Conservation (phyloP, 1,140 invertebrate genomes). For the Steinernema feltiae region DNA sequence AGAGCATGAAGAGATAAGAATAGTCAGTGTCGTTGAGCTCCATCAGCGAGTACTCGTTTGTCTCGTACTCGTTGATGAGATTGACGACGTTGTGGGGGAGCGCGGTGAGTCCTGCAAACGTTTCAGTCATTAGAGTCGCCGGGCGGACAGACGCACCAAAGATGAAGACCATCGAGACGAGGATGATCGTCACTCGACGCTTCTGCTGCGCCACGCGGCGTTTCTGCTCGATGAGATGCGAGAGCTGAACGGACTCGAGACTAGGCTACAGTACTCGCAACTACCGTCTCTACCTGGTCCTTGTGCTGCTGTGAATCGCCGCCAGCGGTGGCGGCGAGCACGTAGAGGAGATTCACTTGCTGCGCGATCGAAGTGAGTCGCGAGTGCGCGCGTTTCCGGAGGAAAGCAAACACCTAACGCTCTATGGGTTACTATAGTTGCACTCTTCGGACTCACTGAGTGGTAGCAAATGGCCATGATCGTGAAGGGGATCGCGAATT, state of each 20-base stretch:
- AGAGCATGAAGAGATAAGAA: slow-evolving; percentile 28
- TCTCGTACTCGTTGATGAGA: neutral
- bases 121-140: neutral
- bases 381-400: slow-evolving; percentile 24
- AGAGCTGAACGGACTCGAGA: too few species aligned
- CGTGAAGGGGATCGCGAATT: slow-evolving; percentile 33
- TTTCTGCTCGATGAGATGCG: slow-evolving; percentile 33
- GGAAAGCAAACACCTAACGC: slow-evolving; percentile 31
- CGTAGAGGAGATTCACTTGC: slow-evolving; percentile 29
- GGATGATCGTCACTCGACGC: slow-evolving; percentile 29
- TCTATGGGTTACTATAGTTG: neutral
- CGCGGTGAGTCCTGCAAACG: slow-evolving; percentile 5
- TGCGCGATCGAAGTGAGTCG: slow-evolving; percentile 33
- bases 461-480: slow-evolving; percentile 37
- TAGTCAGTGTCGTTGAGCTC: slow-evolving; percentile 25
- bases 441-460: slow-evolving; percentile 16
- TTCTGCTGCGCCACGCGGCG: slow-evolving; percentile 23
- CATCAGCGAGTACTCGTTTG: slow-evolving; percentile 25
- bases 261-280: neutral
- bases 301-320: slow-evolving; percentile 35
- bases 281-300: slow-evolving; percentile 18
- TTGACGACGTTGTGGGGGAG: slow-evolving; percentile 33
- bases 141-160: too few species aligned
- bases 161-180: slow-evolving; percentile 32
- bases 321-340: slow-evolving; percentile 32